Conservation (phyloP, 2,113 vertebrate species). For the Grammomys surdaster region DNA sequence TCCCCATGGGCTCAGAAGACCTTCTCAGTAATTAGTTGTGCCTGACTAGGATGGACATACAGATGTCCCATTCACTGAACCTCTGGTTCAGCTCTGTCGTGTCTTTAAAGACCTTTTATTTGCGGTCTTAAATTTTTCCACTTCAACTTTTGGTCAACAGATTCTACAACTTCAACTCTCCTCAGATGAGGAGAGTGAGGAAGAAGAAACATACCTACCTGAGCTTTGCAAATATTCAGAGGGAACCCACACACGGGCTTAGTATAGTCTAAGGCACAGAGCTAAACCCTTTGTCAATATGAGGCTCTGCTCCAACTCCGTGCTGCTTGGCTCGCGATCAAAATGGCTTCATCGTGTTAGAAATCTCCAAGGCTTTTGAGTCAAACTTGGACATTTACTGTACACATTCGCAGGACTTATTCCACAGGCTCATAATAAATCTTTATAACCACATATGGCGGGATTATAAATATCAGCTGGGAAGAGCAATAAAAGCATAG, state of each 20-base stretch:
- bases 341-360: conserved; percentile 92
- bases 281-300: conserved; percentile 86
- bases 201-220: conserved; percentile 71
- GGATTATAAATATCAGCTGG: conserved; percentile 90
- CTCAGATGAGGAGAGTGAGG: conserved; percentile 42
- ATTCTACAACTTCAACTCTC: conserved; percentile 40
- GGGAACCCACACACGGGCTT: conserved; percentile 72
- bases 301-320: conserved; percentile 85
- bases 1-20: background rate
- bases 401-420: conserved; percentile 91
- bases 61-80: conserved; percentile 55
- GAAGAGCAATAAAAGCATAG: conserved; percentile 88
- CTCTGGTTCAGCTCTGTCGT: background rate
- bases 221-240: conserved; percentile 66
- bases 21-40: background rate
- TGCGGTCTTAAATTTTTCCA: conserved; percentile 68
- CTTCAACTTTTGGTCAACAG: conserved; percentile 64
- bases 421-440: conserved; percentile 92
- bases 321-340: conserved; percentile 88
- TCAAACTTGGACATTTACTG: conserved; percentile 87
- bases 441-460: conserved; percentile 90
- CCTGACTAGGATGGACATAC: background rate
- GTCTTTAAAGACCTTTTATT: conserved; percentile 50
- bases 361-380: conserved; percentile 90
- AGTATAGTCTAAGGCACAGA: conserved; percentile 85